Base-by-base conservation (phyloP, 2,797 vertebrate genomes). In the Hipposideros larvatus region DNA sequence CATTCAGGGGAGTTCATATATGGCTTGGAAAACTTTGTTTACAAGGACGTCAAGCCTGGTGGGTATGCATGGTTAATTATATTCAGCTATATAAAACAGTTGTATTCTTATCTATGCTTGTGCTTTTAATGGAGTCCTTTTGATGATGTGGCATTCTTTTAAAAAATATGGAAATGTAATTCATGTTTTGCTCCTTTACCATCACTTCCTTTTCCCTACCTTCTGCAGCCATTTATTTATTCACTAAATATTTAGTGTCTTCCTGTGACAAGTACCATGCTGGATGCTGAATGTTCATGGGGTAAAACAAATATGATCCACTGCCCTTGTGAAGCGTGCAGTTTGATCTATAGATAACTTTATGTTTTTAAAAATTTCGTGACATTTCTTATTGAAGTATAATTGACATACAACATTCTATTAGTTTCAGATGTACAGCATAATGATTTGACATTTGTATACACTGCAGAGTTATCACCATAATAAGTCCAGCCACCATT, bases 11-110 rank as follows among this genome's bases (percentile, higher is more conserved):
- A 99, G 96, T 98, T 99, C 98, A 98, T 99, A 93, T 99, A 99
- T 98, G 98, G 99, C 98, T 98, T 99, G 99, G 99, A 99, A 98
- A 99, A 87, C 93, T 98, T 99, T 98, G 98, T 99, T 98, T 99
- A 99, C 99, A 99, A 99, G 99, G 99, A 99, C 71, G 34, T 98
- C 84, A 98, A 98, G 90, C 98, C 98, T 92, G 99, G 99, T 99
- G 99, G 97, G 99, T 99, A 99, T 98, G 98, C 98, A 95, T 96
- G 97, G 55, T 98, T 98, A 48, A 53, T 93, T 96, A 63, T 78
- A 71, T 90, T 84, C n/a, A 31, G 15, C 61, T 80, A 7, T 70
- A n/a, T 71, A 53, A 41, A 94, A 55, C 73, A 65, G 11, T 24
- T 28, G 46, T 82, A 28, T 82, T 96, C 4, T 77, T 87, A 82